Percentiles rank a stretch among this genome's conserved stretches.
Conservation (phyloP, 1,140 invertebrate species). For the Penaeus indicus region DNA sequence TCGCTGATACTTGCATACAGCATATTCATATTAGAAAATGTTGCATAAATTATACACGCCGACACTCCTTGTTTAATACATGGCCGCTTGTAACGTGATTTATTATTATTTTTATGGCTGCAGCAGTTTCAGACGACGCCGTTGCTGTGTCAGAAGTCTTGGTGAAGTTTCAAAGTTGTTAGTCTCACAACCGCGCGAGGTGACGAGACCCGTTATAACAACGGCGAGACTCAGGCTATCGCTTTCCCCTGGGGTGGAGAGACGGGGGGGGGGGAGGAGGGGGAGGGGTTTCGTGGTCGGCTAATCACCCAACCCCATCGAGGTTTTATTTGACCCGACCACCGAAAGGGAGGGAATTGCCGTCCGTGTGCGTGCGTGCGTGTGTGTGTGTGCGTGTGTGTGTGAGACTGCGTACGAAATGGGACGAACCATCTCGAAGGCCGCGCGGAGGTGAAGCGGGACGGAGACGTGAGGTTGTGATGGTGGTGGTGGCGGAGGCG, state of each 20-base stretch:
- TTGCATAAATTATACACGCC: constrained; percentile 6
- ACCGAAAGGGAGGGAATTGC: not conserved
- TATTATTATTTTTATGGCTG: not conserved
- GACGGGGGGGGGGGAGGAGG: not conserved
- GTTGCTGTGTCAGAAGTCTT: constrained; percentile 26
- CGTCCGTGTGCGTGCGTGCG: not conserved
- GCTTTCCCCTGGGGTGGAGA: not conserved
- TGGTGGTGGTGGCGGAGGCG: too few relatives aligned
- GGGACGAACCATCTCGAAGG: too few relatives aligned
- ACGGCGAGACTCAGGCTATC: too few relatives aligned
- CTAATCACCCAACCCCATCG: too few relatives aligned
- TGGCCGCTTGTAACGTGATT: constrained; percentile 35
- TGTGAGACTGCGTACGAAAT: too few relatives aligned
- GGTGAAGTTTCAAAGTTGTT: not conserved
- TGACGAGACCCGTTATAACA: not conserved
- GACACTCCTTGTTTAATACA: constrained; percentile 29
- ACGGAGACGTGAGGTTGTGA: too few relatives aligned
- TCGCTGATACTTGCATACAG: constrained; percentile 6
- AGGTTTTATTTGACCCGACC: not conserved
- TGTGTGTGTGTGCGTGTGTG: too few relatives aligned
- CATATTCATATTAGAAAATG: not conserved
- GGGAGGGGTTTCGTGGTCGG: not conserved
- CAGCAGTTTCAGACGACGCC: constrained; percentile 35
- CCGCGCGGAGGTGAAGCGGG: too few relatives aligned
- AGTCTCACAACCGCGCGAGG: not conserved